phyloP scores from a whole-genome alignment of 2,113 vertebrate species.

The Oncorhynchus masou region DNA sequence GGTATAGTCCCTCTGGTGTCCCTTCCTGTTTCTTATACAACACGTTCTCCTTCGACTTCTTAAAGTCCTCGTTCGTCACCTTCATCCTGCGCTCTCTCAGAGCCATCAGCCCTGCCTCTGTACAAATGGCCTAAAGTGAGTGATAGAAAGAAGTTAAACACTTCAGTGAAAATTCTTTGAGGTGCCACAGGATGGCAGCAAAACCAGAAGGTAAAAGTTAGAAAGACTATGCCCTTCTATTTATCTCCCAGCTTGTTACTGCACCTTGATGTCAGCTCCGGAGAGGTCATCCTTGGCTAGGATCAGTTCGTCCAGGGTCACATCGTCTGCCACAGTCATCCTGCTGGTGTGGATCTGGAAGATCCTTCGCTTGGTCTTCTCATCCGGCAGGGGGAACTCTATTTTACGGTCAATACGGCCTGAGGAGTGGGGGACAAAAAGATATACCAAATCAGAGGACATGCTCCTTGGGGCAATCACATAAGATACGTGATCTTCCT shows the following conservation, averaged over 20 bases:
- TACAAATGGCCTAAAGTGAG: conserved; percentile 89
- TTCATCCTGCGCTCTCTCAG: conserved; percentile 95
- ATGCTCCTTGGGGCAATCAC: no score
- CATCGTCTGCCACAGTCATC: conserved; percentile 92
- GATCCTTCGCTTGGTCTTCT: conserved; percentile 96
- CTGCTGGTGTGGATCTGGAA: conserved; percentile 98
- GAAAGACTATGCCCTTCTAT: no score
- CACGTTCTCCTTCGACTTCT: conserved; percentile 98
- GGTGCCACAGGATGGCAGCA: no score
- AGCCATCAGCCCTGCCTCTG: conserved; percentile 96
- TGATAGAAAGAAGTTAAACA: neutral
- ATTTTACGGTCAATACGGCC: conserved; percentile 97
- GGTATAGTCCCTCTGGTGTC: conserved; percentile 90
- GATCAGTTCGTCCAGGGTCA: conserved; percentile 93
- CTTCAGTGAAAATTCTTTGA: no score
- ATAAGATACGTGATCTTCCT: no score
- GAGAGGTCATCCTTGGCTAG: conserved; percentile 97
- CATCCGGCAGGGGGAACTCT: conserved; percentile 94
- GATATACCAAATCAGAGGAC: no score
- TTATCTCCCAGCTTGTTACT: no score
- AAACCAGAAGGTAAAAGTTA: no score
- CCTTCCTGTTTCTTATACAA: conserved; percentile 99
- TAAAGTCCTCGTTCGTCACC: conserved; percentile 99
- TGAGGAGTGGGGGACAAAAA: conserved; percentile 43
- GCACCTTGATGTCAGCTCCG: conserved; percentile 95